These are phyloP conservation scores for Cryptosula pallasiana DNA, from an alignment of 2,888 invertebrate genomes.

Conservation along the genomic window DNA sequence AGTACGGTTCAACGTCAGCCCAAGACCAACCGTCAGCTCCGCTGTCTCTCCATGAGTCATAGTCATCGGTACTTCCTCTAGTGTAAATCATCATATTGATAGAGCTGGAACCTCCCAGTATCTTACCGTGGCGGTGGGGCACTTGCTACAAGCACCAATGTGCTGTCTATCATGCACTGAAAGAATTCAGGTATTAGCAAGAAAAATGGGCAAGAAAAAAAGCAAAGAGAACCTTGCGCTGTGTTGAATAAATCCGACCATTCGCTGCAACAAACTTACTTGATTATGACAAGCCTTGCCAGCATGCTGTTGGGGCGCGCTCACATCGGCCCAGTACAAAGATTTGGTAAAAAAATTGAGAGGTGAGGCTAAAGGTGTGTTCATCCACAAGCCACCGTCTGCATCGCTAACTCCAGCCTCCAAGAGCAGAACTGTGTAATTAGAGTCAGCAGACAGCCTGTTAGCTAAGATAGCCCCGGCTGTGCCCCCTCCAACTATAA, in stretches of 20 bases:
- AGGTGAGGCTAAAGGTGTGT: not conserved
- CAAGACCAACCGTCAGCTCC: slow-evolving; percentile 69
- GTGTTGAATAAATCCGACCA: not conserved
- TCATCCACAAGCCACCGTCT: not conserved
- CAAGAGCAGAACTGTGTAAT: not conserved
- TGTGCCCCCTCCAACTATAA: slow-evolving; percentile 13
- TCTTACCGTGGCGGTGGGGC: slow-evolving; percentile 84
- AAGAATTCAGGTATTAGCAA: not conserved
- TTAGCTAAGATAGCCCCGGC: slow-evolving; percentile 17
- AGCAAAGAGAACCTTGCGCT: not conserved
- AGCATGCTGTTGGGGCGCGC: not conserved
- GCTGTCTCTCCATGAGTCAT: slow-evolving; percentile 69
- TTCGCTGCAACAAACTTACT: slow-evolving; percentile 7
- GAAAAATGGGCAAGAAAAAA: slow-evolving; percentile 40
- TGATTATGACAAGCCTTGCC: not conserved
- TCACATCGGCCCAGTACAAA: not conserved
- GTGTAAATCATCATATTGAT: slow-evolving; percentile 86
- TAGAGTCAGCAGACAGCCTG: slow-evolving; percentile 23
- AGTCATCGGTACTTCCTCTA: slow-evolving; percentile 66
- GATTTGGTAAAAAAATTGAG: not conserved
- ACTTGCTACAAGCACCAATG: slow-evolving; percentile 60
- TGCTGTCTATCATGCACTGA: not conserved
- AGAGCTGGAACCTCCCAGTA: slow-evolving; percentile 78
- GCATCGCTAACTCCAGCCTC: slow-evolving; percentile 7
- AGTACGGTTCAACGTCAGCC: slow-evolving; percentile 65